Conservation (phyloP, 2,888 invertebrate species). For the Heteromyza rotundicornis region DNA sequence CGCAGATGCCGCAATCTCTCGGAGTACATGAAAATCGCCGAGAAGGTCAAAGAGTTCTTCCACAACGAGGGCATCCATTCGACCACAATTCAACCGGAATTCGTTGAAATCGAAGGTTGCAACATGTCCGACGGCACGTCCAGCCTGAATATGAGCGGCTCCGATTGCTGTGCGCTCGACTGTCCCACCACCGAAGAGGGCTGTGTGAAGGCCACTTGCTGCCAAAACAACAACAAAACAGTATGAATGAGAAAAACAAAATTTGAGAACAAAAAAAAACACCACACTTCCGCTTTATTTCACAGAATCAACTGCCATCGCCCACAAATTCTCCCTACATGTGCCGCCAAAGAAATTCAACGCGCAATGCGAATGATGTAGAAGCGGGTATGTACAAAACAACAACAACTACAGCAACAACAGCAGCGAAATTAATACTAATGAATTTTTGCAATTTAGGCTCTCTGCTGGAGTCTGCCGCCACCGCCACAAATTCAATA, state of each 20-base stretch:
- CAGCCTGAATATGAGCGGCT: slow-evolving; percentile 64
- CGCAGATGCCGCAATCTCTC: slow-evolving; percentile 86
- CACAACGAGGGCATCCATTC: slow-evolving; percentile 99
- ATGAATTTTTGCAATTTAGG: slow-evolving; percentile 32
- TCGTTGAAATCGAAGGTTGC: slow-evolving; percentile 77
- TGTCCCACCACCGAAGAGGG: slow-evolving; percentile 84
- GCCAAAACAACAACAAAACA: slow-evolving; percentile 64
- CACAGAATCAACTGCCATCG: slow-evolving; percentile 70
- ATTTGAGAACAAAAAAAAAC: too few relatives aligned
- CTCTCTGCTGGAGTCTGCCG: slow-evolving; percentile 55
- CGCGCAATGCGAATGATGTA: slow-evolving; percentile 64
- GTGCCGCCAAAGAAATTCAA: slow-evolving; percentile 79
- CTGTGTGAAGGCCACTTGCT: slow-evolving; percentile 88
- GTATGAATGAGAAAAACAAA: slow-evolving; percentile 30
- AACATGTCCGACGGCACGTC: slow-evolving; percentile 63
- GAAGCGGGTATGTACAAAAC: slow-evolving; percentile 50
- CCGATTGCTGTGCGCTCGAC: slow-evolving; percentile 79
- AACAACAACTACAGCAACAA: not conserved
- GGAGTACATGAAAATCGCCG: slow-evolving; percentile 97
- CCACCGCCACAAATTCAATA: slow-evolving; percentile 43
- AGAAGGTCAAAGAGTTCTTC: slow-evolving; percentile 95
- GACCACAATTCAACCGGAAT: slow-evolving; percentile 98
- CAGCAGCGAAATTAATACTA: too few relatives aligned
- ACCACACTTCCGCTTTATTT: too few relatives aligned
- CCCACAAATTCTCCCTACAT: slow-evolving; percentile 81